Evolutionary conservation across 2,888 invertebrate species (phyloP).

Genomic region (Tubulanus polymorphus): DNA sequence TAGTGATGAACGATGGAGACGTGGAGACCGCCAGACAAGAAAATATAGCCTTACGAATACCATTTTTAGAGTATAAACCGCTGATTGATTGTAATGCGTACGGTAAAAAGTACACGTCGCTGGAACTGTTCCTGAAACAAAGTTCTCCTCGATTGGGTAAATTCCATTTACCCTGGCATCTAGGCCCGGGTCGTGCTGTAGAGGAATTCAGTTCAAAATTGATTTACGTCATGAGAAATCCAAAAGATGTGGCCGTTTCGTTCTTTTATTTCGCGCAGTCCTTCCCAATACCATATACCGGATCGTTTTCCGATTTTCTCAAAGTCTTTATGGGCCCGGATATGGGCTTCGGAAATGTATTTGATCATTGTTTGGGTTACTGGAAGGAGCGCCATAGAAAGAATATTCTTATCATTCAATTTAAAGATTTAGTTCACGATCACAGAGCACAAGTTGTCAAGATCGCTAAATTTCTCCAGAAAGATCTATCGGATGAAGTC

Average conservation of each 20-base stretch:
- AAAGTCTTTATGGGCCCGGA: conserved; percentile 1
- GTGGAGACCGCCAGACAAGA: conserved; percentile 21
- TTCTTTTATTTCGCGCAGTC: conserved; percentile 12
- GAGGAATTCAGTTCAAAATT: not conserved
- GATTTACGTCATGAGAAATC: conserved; percentile 10
- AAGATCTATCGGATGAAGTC: not conserved
- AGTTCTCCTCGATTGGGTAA: conserved; percentile 4
- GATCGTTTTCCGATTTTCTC: conserved; percentile 9
- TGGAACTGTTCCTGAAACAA: no score
- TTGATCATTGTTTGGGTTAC: conserved; percentile 8
- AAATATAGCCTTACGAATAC: conserved; percentile 8
- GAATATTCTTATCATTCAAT: conserved; percentile 10
- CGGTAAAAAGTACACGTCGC: no score
- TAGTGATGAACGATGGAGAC: not conserved
- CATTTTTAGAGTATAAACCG: not conserved
- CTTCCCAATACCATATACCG: no score
- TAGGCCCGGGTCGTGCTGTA: not conserved
- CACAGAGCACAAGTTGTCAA: conserved; percentile 24
- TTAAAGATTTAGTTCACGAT: conserved; percentile 11
- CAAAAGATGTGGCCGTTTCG: conserved; percentile 13
- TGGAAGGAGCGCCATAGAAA: conserved; percentile 5
- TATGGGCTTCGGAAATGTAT: conserved; percentile 9
- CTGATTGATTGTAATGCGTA: no score
- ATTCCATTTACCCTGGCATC: conserved; percentile 5
- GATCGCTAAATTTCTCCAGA: conserved; percentile 67